A percentile compares a stretch with the other conserved stretches of the same genome.
phyloP scores from a whole-genome alignment of 2,797 vertebrate species.

The Alauda arvensis region DNA sequence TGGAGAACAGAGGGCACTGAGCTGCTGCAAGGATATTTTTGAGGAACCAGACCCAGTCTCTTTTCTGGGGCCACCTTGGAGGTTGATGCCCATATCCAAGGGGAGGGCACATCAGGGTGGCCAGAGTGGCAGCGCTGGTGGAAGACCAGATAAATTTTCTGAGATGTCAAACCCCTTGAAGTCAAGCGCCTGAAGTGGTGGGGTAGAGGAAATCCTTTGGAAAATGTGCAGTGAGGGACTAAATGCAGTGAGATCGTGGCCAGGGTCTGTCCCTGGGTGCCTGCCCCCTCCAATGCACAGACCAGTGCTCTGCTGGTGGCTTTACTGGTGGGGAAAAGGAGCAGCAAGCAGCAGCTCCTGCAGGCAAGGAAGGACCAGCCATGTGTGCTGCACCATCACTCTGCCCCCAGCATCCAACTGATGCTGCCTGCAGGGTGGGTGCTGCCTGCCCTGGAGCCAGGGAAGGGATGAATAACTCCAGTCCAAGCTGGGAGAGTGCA shows the following conservation, averaged over 20 bases:
- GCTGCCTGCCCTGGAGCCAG: not conserved
- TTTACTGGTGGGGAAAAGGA: not conserved
- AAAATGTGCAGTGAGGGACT: not conserved
- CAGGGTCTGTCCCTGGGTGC: not conserved
- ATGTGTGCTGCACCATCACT: not conserved
- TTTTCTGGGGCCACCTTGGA: not conserved
- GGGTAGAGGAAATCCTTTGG: not conserved
- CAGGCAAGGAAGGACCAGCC: not conserved
- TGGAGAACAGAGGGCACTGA: not conserved
- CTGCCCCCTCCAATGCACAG: not conserved
- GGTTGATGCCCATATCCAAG: not conserved
- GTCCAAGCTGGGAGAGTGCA: not conserved
- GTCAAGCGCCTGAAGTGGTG: not conserved
- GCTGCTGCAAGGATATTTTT: not conserved
- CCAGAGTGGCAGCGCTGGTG: rapidly evolving
- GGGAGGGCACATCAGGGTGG: rapidly evolving
- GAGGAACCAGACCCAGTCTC: not conserved
- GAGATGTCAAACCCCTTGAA: not conserved
- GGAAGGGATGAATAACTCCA: rapidly evolving
- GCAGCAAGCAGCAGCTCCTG: not conserved
- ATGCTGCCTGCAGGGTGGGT: not conserved
- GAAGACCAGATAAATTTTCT: not conserved
- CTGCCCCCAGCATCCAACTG: not conserved
- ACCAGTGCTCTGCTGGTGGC: not conserved
- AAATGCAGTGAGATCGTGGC: not conserved